phyloP scores from a whole-genome alignment of 2,113 vertebrate species.

The Gallinago paraguaiae region DNA sequence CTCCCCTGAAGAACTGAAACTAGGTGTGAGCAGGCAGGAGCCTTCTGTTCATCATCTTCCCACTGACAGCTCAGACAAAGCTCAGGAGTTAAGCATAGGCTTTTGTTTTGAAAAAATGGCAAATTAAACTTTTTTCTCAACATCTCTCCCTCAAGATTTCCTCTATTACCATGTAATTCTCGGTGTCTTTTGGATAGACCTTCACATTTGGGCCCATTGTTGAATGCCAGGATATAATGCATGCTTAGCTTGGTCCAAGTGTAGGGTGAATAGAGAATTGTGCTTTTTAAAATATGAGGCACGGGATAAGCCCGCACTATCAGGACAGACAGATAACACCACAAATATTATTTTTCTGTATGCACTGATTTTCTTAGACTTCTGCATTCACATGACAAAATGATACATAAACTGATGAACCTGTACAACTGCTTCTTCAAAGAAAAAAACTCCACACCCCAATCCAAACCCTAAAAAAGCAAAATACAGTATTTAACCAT shows the following conservation, averaged over 20 bases:
- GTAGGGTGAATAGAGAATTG: neutral
- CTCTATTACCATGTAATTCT: neutral
- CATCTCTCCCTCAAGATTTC: neutral
- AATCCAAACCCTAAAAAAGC: neutral
- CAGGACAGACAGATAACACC: neutral
- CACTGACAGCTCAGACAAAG: neutral
- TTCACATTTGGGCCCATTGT: neutral
- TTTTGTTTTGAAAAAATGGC: neutral
- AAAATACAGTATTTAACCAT: neutral
- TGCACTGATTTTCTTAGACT: neutral
- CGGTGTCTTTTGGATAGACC: neutral
- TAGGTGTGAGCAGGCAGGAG: fast-evolving
- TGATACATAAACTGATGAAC: neutral
- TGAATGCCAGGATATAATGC: neutral
- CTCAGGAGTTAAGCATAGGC: neutral
- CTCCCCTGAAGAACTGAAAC: neutral
- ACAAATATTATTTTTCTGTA: neutral
- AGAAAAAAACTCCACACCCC: neutral
- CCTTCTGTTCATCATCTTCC: neutral
- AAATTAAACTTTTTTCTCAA: neutral
- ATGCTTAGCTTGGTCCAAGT: neutral
- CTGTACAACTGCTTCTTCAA: neutral
- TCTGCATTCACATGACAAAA: neutral
- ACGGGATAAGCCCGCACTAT: neutral
- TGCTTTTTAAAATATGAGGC: neutral